These are phyloP conservation scores for Festucalex cinctus DNA, from an alignment of 2,113 vertebrate genomes.

Conservation along the genomic window DNA sequence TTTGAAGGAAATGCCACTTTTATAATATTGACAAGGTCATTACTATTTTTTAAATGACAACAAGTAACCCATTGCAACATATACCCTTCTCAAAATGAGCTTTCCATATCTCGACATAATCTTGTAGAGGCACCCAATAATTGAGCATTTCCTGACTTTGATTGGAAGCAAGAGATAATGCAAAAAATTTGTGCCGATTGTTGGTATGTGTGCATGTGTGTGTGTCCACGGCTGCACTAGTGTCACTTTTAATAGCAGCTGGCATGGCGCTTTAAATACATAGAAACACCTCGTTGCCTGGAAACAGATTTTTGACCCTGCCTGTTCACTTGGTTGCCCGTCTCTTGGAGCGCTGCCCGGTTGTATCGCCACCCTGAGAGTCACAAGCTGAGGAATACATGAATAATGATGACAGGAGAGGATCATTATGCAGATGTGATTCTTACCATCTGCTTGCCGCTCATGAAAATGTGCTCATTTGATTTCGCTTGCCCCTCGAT, in stretches of 20 bases:
- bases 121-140: neutral
- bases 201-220: neutral
- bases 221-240: constrained; percentile 29
- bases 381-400: constrained; percentile 49
- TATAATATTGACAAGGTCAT: too few species aligned
- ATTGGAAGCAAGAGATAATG: neutral
- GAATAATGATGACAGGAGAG: constrained; percentile 58
- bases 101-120: neutral
- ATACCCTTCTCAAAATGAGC: too few species aligned
- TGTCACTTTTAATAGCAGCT: constrained; percentile 60
- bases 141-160: neutral
- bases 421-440: constrained; percentile 60
- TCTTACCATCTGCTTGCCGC: constrained; percentile 57
- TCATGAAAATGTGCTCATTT: constrained; percentile 16
- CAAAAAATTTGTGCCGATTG: neutral
- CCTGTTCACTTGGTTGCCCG: constrained; percentile 58
- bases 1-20: too few species aligned
- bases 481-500: constrained; percentile 2
- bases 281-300: constrained; percentile 63
- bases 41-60: too few species aligned
- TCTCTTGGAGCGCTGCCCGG: constrained; percentile 61
- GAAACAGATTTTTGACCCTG: constrained; percentile 69
- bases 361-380: constrained; percentile 53
- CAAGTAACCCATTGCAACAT: too few species aligned
- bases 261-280: constrained; percentile 48